These are phyloP conservation scores for Toxotes lorentzi DNA, from an alignment of 2,797 vertebrate species.

Conservation along the genomic window DNA sequence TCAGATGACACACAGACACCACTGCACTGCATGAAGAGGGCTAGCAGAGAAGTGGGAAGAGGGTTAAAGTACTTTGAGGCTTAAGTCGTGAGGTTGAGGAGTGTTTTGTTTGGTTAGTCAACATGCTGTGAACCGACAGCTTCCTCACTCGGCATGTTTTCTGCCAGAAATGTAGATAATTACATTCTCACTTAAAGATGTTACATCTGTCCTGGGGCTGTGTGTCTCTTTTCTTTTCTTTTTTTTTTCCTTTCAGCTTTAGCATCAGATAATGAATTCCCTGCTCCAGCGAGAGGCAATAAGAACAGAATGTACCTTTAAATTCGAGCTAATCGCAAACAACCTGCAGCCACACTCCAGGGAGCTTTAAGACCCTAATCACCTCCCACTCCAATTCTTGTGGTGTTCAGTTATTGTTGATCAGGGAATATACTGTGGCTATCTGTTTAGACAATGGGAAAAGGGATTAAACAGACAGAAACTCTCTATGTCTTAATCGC, in stretches of 20 bases:
- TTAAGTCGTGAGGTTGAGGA: slow-evolving; percentile 62
- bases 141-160: slow-evolving; percentile 41
- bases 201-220: slow-evolving; percentile 48
- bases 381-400: slow-evolving; percentile 76
- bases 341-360: slow-evolving; percentile 74
- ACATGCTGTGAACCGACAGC: slow-evolving; percentile 48
- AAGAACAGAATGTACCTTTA: slow-evolving; percentile 76
- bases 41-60: slow-evolving; percentile 65
- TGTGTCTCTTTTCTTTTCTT: slow-evolving; percentile 5
- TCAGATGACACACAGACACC: slow-evolving; percentile 70
- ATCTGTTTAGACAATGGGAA: slow-evolving; percentile 71
- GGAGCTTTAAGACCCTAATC: slow-evolving; percentile 80
- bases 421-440: slow-evolving; percentile 69
- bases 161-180: slow-evolving; percentile 42
- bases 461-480: slow-evolving; percentile 78
- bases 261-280: slow-evolving; percentile 74
- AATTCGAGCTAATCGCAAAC: slow-evolving; percentile 77
- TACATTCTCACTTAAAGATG: slow-evolving; percentile 57
- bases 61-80: slow-evolving; percentile 68
- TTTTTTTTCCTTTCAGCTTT: slow-evolving; percentile 25
- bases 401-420: slow-evolving; percentile 74
- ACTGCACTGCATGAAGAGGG: slow-evolving; percentile 63
- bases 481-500: slow-evolving; percentile 74
- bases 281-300: slow-evolving; percentile 59
- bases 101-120: slow-evolving; percentile 71